Evolutionary conservation across 2,113 vertebrate genomes (phyloP), one percentile per base, ranked within the genome.

Genomic region (Chrysemys picta): DNA sequence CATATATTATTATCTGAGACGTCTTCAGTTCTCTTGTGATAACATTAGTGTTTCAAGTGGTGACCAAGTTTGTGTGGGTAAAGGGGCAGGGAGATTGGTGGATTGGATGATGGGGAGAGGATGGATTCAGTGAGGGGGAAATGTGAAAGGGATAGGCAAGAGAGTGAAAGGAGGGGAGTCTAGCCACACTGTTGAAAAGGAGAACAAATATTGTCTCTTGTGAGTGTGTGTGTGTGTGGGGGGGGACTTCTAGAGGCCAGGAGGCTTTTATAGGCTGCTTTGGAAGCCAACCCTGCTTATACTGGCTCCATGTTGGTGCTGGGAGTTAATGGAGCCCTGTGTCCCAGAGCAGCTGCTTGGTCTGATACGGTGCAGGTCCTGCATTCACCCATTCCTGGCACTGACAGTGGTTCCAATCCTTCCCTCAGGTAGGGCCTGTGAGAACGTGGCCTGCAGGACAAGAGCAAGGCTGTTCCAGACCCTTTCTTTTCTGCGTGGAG

Each of bases 101-200:
- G 80, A 85, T 10, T 2, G 5, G 69, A 42, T 83, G 49, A 83
- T 10, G 5, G 35, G 50, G 29, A 89, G 80, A 62, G 25, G 62
- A 25, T 49, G 12, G 1, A 0, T 31, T 10, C 2, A 21, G 1
- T 1, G 82, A 92, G 11, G 25, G 42, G 11, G 38, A 13, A 59
- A 87, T 62, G 12, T 89, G 80, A 81, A 35, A 89, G 57, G 9
- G 50, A 75, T 59, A 59, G 25, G 57, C 57, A 59, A 59, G 69
- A 52, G 88, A 47, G 25, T 10, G 53, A 82, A 84, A 62, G 53
- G 72, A 19, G 4, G 50, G 25, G 11, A 16, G 35, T 81, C 89
- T 12, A 65, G 72, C 42, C 38, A 54, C 0, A 35, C 27, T 31
- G 10, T 35, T 54, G 12, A 79, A 83, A 19, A 72, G 65, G 35